Evolutionary conservation across 2,797 vertebrate genomes (phyloP).

Genomic region (Fundulus diaphanus): DNA sequence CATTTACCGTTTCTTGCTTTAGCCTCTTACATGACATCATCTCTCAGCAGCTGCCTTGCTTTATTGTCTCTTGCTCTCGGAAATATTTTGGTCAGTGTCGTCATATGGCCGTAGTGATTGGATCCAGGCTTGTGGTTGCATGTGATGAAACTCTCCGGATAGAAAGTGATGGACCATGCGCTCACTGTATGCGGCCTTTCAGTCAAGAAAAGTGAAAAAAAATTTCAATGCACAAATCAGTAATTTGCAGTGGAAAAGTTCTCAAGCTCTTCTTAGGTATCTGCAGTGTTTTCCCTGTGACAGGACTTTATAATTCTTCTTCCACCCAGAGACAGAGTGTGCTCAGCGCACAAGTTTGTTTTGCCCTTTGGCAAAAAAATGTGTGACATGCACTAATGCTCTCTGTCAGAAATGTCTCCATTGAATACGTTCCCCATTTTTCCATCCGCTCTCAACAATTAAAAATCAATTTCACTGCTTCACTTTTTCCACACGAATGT

Average conservation of each 20-base stretch:
- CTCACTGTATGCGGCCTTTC: slow-evolving; percentile 62
- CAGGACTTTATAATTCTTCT: slow-evolving; percentile 44
- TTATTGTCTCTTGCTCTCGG: slow-evolving; percentile 36
- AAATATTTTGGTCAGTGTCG: slow-evolving; percentile 73
- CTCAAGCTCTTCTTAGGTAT: slow-evolving; percentile 19
- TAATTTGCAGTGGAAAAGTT: slow-evolving; percentile 44
- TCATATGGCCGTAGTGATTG: slow-evolving; percentile 74
- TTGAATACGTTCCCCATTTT: slow-evolving; percentile 5
- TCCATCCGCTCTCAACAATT: slow-evolving; percentile 6
- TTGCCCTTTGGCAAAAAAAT: slow-evolving; percentile 34
- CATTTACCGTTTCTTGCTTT: slow-evolving; percentile 28
- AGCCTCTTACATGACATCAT: slow-evolving; percentile 60
- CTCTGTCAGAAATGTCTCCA: slow-evolving; percentile 25
- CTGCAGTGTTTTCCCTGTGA: slow-evolving; percentile 44
- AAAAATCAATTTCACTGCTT: slow-evolving; percentile 14
- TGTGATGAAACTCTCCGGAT: slow-evolving; percentile 58
- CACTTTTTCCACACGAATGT: slow-evolving; percentile 42
- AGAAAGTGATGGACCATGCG: slow-evolving; percentile 61
- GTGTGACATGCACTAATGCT: slow-evolving; percentile 36
- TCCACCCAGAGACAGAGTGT: slow-evolving; percentile 32
- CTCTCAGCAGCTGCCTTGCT: slow-evolving; percentile 53
- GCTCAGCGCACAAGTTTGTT: slow-evolving; percentile 24
- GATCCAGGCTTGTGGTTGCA: slow-evolving; percentile 68
- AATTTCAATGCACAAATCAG: slow-evolving; percentile 17
- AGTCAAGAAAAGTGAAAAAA: slow-evolving; percentile 5